These are phyloP conservation scores for Catharus minimus DNA, from an alignment of 2,113 vertebrate genomes.

Conservation along the genomic window DNA sequence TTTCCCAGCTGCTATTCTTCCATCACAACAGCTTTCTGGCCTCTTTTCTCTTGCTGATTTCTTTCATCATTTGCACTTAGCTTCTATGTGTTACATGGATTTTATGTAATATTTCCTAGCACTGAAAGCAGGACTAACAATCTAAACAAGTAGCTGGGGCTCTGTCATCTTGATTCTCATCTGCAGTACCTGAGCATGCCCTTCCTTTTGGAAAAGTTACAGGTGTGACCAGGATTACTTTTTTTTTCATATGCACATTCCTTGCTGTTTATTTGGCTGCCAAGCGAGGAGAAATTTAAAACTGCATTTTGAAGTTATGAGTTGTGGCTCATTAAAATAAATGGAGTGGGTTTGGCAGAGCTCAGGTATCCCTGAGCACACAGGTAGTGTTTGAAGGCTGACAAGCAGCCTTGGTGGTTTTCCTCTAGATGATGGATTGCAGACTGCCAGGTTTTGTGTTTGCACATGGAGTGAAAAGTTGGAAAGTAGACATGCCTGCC, in stretches of 20 bases:
- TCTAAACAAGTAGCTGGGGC: slow-evolving; percentile 27
- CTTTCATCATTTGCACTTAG: slow-evolving; percentile 59
- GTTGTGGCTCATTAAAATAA: slow-evolving; percentile 1
- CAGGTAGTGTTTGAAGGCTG: not conserved
- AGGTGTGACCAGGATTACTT: not conserved
- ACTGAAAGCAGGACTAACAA: slow-evolving; percentile 17
- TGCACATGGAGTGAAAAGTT: not conserved
- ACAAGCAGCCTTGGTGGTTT: not conserved
- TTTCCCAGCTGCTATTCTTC: slow-evolving; percentile 61
- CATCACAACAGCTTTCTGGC: slow-evolving; percentile 45
- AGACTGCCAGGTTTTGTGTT: not conserved
- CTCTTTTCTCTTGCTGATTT: slow-evolving; percentile 62
- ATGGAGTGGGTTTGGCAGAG: not conserved
- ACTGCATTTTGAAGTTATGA: not conserved
- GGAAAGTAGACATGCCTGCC: not conserved
- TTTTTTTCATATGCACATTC: not conserved
- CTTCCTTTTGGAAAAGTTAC: not conserved
- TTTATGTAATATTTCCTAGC: slow-evolving; percentile 57
- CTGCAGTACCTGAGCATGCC: not conserved
- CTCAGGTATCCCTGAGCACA: not conserved
- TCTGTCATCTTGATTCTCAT: slow-evolving; percentile 8
- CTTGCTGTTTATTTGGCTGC: not conserved
- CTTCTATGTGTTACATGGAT: slow-evolving; percentile 12
- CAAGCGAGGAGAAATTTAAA: not conserved
- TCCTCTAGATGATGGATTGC: not conserved